Base-by-base conservation (phyloP, 92 coral and sea anemone genomes). In the Umimayanthus chanpuru region DNA sequence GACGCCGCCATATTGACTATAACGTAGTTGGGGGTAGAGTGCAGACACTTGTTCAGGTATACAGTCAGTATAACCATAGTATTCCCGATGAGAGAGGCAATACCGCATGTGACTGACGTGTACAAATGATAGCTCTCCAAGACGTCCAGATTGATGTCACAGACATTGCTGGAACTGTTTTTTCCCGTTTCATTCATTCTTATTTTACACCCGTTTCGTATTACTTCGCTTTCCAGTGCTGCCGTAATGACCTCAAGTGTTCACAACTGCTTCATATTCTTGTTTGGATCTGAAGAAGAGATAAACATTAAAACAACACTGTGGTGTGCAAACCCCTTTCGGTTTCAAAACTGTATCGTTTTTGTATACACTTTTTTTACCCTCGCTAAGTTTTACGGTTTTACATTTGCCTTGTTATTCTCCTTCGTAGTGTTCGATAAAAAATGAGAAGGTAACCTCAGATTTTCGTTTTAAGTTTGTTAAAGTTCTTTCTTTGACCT, bases 1-100 rank as follows among this genome's bases (percentile, higher is more conserved):
- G 87, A 70, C 4, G 71, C 79, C 25, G 87, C 87, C 87, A 83
- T 83, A 25, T 83, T 83, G 29, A 83, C 87, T 44, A 83, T 83
- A 3, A 83, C 44, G 38, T 83, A 83, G 87, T 83, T 83, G 7
- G 87, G 87, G 14, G 87, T 70, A 44, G 87, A 83, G 32, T 58
- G 56, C 41, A 83, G 77, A 38, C 79, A 41, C 50, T 83, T 83
- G 78, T 83, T 83, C 78, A 83, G 10, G 41, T 83, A 83, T 43
- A 83, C 87, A 21, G 66, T 83, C 30, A 83, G 23, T 68, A 83
- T 83, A 25, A 83, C 87, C 44, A 83, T 32, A 5, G 61, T 68
- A 83, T 83, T 83, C n/a, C 87, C 87, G 43, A 83, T 36, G 43
- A 83, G 43, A 15, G 87, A 83, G 58, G 77, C 78, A 70, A 83